Percentiles rank a stretch among this genome's conserved stretches.
Conservation (phyloP, 1,140 invertebrate genomes). For the Zaprionus inermis region DNA sequence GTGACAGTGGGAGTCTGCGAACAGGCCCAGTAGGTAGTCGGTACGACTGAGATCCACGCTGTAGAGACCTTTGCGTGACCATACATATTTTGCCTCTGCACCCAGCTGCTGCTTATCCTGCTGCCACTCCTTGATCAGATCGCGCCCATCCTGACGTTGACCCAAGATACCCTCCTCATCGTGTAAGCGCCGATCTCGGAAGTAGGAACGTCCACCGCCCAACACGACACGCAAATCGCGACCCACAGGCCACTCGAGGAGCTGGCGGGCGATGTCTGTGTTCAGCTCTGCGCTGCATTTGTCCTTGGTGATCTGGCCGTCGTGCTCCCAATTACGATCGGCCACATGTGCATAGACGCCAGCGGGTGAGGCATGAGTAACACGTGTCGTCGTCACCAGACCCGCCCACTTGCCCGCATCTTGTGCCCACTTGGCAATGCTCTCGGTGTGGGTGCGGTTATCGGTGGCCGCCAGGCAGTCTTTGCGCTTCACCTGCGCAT, state of each 20-base stretch:
- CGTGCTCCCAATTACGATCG: constrained; percentile 91
- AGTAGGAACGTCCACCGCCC: constrained; percentile 90
- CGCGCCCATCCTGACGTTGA: constrained; percentile 85
- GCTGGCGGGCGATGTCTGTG: constrained; percentile 90
- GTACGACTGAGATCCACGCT: constrained; percentile 86
- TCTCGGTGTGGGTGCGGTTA: constrained; percentile 85
- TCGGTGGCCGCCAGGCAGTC: constrained; percentile 84
- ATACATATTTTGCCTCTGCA: constrained; percentile 87
- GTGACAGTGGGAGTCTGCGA: constrained; percentile 82
- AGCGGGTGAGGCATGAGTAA: constrained; percentile 92
- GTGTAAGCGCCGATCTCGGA: constrained; percentile 86
- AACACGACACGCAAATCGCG: constrained; percentile 87
- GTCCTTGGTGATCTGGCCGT: constrained; percentile 85
- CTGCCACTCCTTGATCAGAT: constrained; percentile 89
- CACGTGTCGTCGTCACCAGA: constrained; percentile 91
- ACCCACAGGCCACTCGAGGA: constrained; percentile 88
- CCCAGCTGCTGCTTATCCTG: constrained; percentile 86
- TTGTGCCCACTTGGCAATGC: constrained; percentile 88
- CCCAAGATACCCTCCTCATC: constrained; percentile 88
- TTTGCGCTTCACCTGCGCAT: constrained; percentile 86
- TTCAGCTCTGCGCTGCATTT: constrained; percentile 72
- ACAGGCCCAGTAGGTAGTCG: constrained; percentile 90
- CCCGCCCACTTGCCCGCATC: constrained; percentile 89
- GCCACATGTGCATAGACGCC: constrained; percentile 92
- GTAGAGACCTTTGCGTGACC: constrained; percentile 87